Percentiles rank a stretch among this genome's conserved stretches.
Evolutionary conservation across 2,888 invertebrate species (phyloP).

Genomic region (Platycheirus rosarum): DNA sequence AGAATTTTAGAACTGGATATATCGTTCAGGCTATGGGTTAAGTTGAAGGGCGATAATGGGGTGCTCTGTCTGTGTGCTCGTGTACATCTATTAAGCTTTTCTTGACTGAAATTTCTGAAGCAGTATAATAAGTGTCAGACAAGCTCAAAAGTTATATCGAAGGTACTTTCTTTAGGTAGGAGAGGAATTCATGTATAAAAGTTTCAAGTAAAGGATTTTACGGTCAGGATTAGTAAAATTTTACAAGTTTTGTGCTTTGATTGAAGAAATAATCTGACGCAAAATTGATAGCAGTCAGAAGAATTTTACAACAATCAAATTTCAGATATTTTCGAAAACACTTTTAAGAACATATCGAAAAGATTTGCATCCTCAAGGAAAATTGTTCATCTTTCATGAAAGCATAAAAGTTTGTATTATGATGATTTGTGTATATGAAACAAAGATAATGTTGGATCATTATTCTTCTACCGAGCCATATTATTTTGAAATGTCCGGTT

Average conservation of each 20-base stretch:
- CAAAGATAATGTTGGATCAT: no score
- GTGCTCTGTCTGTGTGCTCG: no score
- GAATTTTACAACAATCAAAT: no score
- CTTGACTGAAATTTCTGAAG: constrained; percentile 17
- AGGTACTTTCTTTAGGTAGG: not conserved
- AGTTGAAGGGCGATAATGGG: constrained; percentile 5
- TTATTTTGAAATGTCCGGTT: no score
- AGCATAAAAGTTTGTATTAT: no score
- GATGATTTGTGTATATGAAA: no score
- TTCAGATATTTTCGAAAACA: no score
- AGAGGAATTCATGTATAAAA: not conserved
- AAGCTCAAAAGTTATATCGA: constrained; percentile 35
- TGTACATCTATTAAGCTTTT: constrained; percentile 12
- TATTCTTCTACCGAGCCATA: no score
- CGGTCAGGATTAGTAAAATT: not conserved
- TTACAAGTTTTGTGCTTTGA: not conserved
- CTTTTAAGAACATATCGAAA: no score
- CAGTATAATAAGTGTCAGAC: constrained; percentile 40
- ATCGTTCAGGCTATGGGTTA: not conserved
- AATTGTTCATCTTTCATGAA: no score
- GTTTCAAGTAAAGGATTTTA: not conserved
- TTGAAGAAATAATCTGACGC: not conserved
- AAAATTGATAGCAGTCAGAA: no score
- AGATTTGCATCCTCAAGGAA: no score
- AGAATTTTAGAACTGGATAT: not conserved